phyloP scores from a whole-genome alignment of 2,888 invertebrate species.

The Abscondita cerata region DNA sequence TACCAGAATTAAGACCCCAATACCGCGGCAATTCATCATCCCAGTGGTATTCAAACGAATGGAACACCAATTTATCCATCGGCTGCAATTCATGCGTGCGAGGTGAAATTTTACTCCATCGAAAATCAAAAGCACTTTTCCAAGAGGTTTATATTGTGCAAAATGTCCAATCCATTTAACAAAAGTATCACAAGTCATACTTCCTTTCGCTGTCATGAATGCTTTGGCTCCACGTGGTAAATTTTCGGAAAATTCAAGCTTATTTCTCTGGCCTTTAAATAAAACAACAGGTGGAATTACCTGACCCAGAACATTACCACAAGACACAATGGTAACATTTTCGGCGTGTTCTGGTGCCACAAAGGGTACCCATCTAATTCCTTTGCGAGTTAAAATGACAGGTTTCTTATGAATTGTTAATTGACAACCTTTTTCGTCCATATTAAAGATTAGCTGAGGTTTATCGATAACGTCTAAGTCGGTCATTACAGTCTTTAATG shows the following conservation, averaged over 20 bases:
- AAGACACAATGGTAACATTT: background rate
- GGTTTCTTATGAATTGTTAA: conserved; percentile 45
- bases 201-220: background rate
- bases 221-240: background rate
- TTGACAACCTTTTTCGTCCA: conserved; percentile 46
- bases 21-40: conserved; percentile 32
- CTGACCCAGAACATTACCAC: background rate
- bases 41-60: too few species aligned
- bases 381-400: background rate
- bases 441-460: conserved; percentile 32
- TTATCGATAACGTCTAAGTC: conserved; percentile 33
- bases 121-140: too few species aligned
- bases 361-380: background rate
- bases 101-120: too few species aligned
- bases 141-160: background rate
- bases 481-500: conserved; percentile 33
- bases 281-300: background rate
- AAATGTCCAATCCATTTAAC: background rate
- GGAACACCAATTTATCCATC: conserved; percentile 44
- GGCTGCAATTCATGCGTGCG: too few species aligned
- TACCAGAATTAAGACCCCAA: background rate
- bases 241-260: background rate
- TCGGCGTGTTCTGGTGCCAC: background rate
- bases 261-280: background rate
- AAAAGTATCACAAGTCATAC: background rate